Evolutionary conservation across 2,113 vertebrate genomes (phyloP).

Genomic region (chimpanzee (Pan troglodytes)): NHGRI_mPanTro3-v2.1_pri NC_072421.2:103687001-103687500

Average conservation of each 20-base stretch:
- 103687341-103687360: not conserved
- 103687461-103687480: not conserved
- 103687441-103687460: not conserved
- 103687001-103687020: constrained; percentile 10
- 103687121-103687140: constrained; percentile 25
- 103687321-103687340: not conserved
- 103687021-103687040: not conserved
- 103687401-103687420: not conserved
- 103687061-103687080: constrained; percentile 1
- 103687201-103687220: not conserved
- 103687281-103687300: not conserved
- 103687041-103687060: not conserved
- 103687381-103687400: not conserved
- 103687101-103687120: constrained; percentile 35
- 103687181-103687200: not conserved
- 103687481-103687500: not conserved
- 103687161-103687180: not conserved
- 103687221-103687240: not conserved
- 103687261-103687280: not conserved
- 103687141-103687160: not conserved
- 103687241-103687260: constrained; percentile 14
- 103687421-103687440: not conserved
- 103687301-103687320: not conserved
- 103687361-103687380: constrained; percentile 30
- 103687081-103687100: not conserved